A percentile compares a stretch with the other conserved stretches of the same genome.
Conservation (phyloP, 2,888 invertebrate species). For the Orchesellides sinensis region DNA sequence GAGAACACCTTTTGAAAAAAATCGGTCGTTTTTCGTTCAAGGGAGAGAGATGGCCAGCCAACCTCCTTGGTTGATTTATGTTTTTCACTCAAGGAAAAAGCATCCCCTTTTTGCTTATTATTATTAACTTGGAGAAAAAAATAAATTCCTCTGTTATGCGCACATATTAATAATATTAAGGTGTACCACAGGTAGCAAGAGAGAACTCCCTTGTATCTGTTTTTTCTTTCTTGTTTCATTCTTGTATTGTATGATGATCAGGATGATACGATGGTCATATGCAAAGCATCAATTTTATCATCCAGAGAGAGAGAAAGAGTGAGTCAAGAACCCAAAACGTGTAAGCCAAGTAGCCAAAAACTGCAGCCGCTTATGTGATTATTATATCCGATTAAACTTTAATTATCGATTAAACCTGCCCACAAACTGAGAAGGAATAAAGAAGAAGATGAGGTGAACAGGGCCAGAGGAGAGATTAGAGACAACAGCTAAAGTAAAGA, state of each 20-base stretch:
- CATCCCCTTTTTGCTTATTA: constrained; percentile 43
- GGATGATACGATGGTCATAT: not conserved
- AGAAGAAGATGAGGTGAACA: constrained; percentile 9
- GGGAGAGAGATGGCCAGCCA: not conserved
- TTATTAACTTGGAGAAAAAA: constrained; percentile 1
- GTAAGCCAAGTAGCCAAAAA: constrained; percentile 65
- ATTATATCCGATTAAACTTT: constrained; percentile 69
- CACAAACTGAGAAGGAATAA: constrained; percentile 41
- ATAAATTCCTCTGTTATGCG: not conserved
- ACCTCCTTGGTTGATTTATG: constrained; percentile 60
- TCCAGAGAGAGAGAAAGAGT: not conserved
- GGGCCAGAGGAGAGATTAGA: no score
- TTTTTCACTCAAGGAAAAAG: constrained; percentile 31
- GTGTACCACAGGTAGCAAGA: no score
- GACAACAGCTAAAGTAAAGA: no score
- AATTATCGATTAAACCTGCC: constrained; percentile 69
- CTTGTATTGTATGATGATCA: not conserved
- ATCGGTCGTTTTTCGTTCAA: not conserved
- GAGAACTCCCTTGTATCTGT: constrained; percentile 1
- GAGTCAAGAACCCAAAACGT: constrained; percentile 15
- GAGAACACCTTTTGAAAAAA: not conserved
- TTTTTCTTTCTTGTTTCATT: not conserved
- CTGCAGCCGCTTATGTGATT: constrained; percentile 65
- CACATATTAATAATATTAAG: no score
- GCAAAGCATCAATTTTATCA: not conserved